Percentiles rank a stretch among this genome's conserved stretches.
Evolutionary conservation across 2,797 vertebrate species (phyloP).

Genomic region (Pampus argenteus): DNA sequence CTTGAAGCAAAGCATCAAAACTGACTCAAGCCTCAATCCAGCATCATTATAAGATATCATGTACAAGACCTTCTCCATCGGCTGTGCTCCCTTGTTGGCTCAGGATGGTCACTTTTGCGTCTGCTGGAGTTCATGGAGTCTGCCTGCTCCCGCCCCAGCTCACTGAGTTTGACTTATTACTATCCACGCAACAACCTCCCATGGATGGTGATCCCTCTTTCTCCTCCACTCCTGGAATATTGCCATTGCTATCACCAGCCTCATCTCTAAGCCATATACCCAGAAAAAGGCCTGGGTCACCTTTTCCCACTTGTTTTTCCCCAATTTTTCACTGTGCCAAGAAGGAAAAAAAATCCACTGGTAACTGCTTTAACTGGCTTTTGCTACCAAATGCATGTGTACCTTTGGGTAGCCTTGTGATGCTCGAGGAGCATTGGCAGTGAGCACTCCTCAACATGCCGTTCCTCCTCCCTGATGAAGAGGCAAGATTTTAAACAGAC

Average conservation of each 20-base stretch:
- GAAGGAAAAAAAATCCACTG: slow-evolving; percentile 9
- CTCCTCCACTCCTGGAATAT: neutral
- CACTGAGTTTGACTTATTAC: neutral
- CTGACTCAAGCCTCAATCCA: slow-evolving; percentile 4
- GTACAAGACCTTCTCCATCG: neutral
- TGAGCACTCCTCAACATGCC: neutral
- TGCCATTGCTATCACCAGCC: neutral
- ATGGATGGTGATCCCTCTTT: neutral
- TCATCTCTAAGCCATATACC: neutral
- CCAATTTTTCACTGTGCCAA: neutral
- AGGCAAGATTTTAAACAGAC: slow-evolving; percentile 6
- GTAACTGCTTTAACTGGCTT: neutral
- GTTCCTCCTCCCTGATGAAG: neutral
- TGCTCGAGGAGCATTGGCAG: neutral
- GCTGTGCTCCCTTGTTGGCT: neutral
- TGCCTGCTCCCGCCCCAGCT: neutral
- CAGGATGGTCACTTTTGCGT: neutral
- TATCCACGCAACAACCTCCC: neutral
- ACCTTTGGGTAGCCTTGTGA: neutral
- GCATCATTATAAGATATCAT: neutral
- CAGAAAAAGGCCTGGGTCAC: neutral
- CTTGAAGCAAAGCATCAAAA: neutral
- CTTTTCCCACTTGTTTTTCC: neutral
- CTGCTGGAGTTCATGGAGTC: neutral
- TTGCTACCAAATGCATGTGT: neutral